Evolutionary conservation across 2,888 invertebrate genomes (phyloP).

Genomic region (Plebejus argus): DNA sequence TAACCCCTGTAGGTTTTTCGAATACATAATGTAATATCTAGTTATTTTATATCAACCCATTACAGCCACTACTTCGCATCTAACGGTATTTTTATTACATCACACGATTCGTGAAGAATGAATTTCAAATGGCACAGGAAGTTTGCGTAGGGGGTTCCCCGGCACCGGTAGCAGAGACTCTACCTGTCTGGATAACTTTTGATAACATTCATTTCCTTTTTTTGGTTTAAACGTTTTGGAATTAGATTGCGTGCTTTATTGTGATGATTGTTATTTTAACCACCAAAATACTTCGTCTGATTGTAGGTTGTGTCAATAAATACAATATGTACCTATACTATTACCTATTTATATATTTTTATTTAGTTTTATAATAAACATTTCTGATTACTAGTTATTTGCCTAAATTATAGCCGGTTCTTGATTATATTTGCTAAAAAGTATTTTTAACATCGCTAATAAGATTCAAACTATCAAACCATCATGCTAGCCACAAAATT

Average conservation of each 20-base stretch:
- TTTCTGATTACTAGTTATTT: too few species aligned
- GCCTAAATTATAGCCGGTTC: too few species aligned
- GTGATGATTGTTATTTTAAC: neutral
- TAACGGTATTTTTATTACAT: constrained; percentile 77
- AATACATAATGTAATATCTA: neutral
- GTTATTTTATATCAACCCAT: neutral
- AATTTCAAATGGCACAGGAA: constrained; percentile 80
- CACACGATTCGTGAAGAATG: constrained; percentile 78
- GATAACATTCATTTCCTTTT: neutral
- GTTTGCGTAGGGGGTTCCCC: constrained; percentile 71
- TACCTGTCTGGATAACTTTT: constrained; percentile 24
- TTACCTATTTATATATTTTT: too few species aligned
- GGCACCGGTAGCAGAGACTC: constrained; percentile 49
- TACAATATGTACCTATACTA: too few species aligned
- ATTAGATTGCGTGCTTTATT: neutral
- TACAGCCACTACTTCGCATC: constrained; percentile 61
- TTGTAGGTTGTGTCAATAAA: too few species aligned
- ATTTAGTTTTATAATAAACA: too few species aligned
- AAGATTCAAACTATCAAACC: too few species aligned
- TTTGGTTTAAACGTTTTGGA: neutral
- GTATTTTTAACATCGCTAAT: neutral
- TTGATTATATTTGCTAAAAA: neutral
- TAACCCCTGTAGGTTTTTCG: too few species aligned
- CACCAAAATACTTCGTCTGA: too few species aligned
- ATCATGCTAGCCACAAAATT: too few species aligned